Evolutionary conservation across 2,113 vertebrate genomes (phyloP).

Genomic region (Hippocampus barbouri): DNA sequence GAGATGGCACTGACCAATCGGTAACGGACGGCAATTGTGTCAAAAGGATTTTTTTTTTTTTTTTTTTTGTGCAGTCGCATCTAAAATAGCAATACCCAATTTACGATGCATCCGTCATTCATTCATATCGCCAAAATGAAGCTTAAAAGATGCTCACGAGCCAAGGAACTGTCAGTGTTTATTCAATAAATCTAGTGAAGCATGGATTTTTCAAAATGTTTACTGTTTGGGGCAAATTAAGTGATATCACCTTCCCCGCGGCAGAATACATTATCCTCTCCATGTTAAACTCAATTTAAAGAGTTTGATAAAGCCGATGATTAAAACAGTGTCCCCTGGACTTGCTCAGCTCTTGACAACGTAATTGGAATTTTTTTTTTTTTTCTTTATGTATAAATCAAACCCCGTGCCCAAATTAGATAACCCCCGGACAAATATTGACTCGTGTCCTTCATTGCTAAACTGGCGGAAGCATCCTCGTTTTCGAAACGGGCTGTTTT

Average conservation of each 20-base stretch:
- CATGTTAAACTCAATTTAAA: conserved; percentile 69
- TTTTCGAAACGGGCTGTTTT: conserved; percentile 51
- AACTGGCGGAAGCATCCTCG: conserved; percentile 55
- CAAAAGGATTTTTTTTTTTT: background rate
- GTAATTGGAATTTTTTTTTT: conserved; percentile 68
- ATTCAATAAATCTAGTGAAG: conserved; percentile 40
- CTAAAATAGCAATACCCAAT: background rate
- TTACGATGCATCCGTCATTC: conserved; percentile 6
- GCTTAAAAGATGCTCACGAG: conserved; percentile 5
- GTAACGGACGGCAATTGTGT: conserved; percentile 7
- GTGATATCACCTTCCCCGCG: conserved; percentile 61
- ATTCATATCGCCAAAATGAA: background rate
- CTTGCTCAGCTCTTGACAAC: conserved; percentile 63
- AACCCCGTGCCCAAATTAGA: conserved; percentile 65
- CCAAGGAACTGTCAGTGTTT: conserved; percentile 27
- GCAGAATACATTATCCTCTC: conserved; percentile 60
- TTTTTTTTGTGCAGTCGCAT: background rate
- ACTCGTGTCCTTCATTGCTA: conserved; percentile 55
- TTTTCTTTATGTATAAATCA: conserved; percentile 66
- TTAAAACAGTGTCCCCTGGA: conserved; percentile 68
- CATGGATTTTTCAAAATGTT: conserved; percentile 65
- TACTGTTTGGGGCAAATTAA: conserved; percentile 65
- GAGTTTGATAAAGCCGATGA: conserved; percentile 70
- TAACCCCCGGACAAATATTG: conserved; percentile 69
- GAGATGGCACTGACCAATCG: background rate